Evolutionary conservation across 1,140 invertebrate genomes (phyloP).

Genomic region (Zaprionus gabonicus): DNA sequence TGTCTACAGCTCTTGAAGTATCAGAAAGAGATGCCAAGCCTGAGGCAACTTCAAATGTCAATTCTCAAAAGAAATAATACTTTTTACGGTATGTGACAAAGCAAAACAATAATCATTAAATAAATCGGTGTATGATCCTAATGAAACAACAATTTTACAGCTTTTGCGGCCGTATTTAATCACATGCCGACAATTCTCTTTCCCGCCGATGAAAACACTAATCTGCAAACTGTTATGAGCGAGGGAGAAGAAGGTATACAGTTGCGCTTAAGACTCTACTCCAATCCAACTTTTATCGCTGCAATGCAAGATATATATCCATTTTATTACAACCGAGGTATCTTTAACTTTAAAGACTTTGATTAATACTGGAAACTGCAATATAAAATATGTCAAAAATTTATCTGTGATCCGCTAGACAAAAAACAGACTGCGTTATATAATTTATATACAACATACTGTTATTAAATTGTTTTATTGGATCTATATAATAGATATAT

Average conservation of each 20-base stretch:
- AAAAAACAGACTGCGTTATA: not conserved
- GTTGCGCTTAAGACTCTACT: constrained; percentile 32
- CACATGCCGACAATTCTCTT: constrained; percentile 49
- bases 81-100: constrained; percentile 46
- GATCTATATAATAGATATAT: not conserved
- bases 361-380: not conserved
- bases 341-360: constrained; percentile 46
- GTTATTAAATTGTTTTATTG: not conserved
- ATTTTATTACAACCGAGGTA: constrained; percentile 47
- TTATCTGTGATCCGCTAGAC: not conserved
- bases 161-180: constrained; percentile 49
- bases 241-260: constrained; percentile 47
- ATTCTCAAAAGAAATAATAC: constrained; percentile 59
- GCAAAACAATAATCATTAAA: not conserved
- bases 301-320: constrained; percentile 53
- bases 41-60: constrained; percentile 67
- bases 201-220: constrained; percentile 46
- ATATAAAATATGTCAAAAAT: not conserved
- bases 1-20: constrained; percentile 51
- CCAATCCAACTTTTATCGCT: constrained; percentile 33
- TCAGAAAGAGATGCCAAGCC: constrained; percentile 69
- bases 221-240: constrained; percentile 27
- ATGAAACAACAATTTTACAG: constrained; percentile 4
- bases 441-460: not conserved
- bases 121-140: not conserved